Percentiles rank a stretch among this genome's conserved stretches.
These are phyloP conservation scores for Drosophila stalkeri DNA, from an alignment of 2,888 invertebrate genomes.

Conservation along the genomic window DNA sequence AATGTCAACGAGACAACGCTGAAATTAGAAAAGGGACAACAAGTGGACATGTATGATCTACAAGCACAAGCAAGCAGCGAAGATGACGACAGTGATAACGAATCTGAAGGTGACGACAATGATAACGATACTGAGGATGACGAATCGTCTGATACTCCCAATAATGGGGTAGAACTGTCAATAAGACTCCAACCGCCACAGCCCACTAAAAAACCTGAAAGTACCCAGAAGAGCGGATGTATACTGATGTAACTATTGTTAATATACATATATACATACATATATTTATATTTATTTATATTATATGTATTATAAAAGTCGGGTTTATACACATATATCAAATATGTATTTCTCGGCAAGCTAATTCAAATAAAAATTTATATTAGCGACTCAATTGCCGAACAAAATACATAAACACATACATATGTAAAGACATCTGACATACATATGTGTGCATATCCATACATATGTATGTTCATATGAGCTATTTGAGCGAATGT, in stretches of 20 bases:
- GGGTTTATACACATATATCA: not conserved
- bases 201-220: no score
- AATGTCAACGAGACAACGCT: not conserved
- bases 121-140: not conserved
- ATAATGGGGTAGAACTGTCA: no score
- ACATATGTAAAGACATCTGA: not conserved
- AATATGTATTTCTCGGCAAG: not conserved
- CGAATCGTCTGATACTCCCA: no score
- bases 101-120: not conserved
- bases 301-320: not conserved
- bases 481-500: not conserved
- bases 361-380: not conserved
- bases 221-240: not conserved
- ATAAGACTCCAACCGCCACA: no score
- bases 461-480: not conserved
- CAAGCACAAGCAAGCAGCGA: not conserved
- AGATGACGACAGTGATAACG: not conserved
- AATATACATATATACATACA: not conserved
- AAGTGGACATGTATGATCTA: not conserved
- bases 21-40: no score
- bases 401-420: not conserved
- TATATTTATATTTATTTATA: no score
- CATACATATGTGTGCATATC: no score
- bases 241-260: not conserved
- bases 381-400: not conserved